Percentiles rank a stretch among this genome's conserved stretches.
phyloP scores from a whole-genome alignment of 2,797 vertebrate genomes.

The Atherinosoma microstoma region DNA sequence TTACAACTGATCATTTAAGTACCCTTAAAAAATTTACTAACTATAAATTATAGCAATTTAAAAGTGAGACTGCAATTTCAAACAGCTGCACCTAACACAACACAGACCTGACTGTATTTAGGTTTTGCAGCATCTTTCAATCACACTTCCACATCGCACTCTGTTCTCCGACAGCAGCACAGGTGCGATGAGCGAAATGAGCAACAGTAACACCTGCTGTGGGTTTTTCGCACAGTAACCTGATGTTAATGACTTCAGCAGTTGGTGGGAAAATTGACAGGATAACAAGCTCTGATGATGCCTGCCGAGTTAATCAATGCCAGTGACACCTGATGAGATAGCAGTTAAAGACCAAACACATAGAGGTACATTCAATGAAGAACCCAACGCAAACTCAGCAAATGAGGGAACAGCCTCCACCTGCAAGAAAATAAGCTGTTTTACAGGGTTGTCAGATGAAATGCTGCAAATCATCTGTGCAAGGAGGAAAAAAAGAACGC shows the following conservation, averaged over 20 bases:
- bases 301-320: conserved; percentile 50
- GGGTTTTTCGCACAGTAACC: conserved; percentile 26
- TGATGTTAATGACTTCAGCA: conserved; percentile 52
- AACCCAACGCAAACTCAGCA: conserved; percentile 38
- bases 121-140: conserved; percentile 8
- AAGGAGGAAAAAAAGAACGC: not conserved
- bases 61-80: not conserved
- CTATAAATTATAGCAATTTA: not conserved
- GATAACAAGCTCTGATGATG: conserved; percentile 63
- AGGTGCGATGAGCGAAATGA: conserved; percentile 44
- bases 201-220: conserved; percentile 57
- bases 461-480: conserved; percentile 17
- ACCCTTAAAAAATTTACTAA: conserved; percentile 1
- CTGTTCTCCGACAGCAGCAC: conserved; percentile 48
- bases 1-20: not conserved
- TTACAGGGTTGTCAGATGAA: conserved; percentile 26
- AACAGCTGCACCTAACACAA: conserved; percentile 2
- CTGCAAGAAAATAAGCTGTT: not conserved
- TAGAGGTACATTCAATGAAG: conserved; percentile 34
- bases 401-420: conserved; percentile 24
- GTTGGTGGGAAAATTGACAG: conserved; percentile 50
- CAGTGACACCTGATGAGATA: conserved; percentile 23
- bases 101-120: not conserved
- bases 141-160: conserved; percentile 1
- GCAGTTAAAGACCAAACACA: conserved; percentile 1